Evolutionary conservation across 2,797 vertebrate species (phyloP), one percentile per base, ranked within the genome.

Genomic region (Iguana delicatissima): DNA sequence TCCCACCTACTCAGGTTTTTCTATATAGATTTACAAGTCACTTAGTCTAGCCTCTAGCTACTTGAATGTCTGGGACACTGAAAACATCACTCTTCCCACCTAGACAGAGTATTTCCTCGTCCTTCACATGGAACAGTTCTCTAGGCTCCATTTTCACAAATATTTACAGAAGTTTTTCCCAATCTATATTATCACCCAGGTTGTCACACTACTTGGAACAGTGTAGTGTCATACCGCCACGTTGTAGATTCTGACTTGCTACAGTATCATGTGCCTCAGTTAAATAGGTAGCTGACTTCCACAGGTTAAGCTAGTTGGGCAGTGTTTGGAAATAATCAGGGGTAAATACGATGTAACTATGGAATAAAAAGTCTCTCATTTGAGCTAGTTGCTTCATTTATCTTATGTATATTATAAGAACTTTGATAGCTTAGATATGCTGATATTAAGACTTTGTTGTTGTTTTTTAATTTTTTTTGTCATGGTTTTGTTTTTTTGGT

Each of bases 21-120:
- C 9, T 82, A 6, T 82, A 64, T 94, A 69, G 32, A 35, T 26
- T n/a, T 82, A 42, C 67, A 72, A 32, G 55, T 81, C 67, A 67
- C 13, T 74, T 52, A 59, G n/a, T 73, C 42, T 88, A 38, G 8
- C 42, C 26, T 80, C 59, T 20, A 35, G 29, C 18, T 52, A 50
- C 4, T n/a, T 59, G 38, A 0, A 0, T 59, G 18, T 80, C 46
- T 55, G 87, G 85, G 3, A 0, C 50, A 55, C 22, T 46, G 46
- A 74, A 74, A 83, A 7, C 38, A 80, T 59, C 22, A 4, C 42
- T 69, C 67, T 38, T 2, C 46, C 85, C 57, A 84, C 57, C 80
- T 59, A 46, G 83, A 35, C 69, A 52, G 12, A 9, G 38, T 50
- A 69, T 69, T 72, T 52, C 62, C 35, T 13, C 9, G 7, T 12